Conservation (phyloP, 1,140 invertebrate species). For the Mizuhopecten yessoensis region DNA sequence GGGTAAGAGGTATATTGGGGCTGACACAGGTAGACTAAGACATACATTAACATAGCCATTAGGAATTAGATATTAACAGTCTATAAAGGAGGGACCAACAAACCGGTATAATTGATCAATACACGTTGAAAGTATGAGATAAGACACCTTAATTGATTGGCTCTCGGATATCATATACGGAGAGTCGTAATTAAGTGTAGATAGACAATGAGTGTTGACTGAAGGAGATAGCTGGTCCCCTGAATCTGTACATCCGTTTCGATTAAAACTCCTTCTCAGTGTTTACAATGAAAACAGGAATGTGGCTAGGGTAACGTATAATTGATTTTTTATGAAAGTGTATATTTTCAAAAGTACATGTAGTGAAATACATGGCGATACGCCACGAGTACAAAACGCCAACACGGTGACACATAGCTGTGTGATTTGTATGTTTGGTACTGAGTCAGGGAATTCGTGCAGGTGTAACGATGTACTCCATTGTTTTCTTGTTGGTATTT, state of each 20-base stretch:
- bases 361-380: neutral
- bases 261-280: neutral
- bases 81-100: neutral
- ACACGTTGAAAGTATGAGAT: neutral
- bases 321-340: slow-evolving; percentile 12
- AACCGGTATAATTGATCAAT: no score
- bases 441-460: neutral
- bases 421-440: neutral
- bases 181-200: neutral
- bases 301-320: neutral
- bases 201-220: neutral
- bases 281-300: neutral
- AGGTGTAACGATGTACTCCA: neutral
- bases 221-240: neutral
- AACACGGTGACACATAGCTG: neutral
- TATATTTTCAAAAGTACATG: neutral
- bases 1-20: neutral
- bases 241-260: neutral
- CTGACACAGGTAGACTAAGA: neutral
- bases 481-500: neutral
- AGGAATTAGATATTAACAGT: neutral
- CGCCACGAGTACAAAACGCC: neutral
- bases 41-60: neutral
- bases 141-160: neutral
- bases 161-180: no score